Evolutionary conservation across 2,113 vertebrate species (phyloP).

Genomic region (Crotalus horridus): DNA sequence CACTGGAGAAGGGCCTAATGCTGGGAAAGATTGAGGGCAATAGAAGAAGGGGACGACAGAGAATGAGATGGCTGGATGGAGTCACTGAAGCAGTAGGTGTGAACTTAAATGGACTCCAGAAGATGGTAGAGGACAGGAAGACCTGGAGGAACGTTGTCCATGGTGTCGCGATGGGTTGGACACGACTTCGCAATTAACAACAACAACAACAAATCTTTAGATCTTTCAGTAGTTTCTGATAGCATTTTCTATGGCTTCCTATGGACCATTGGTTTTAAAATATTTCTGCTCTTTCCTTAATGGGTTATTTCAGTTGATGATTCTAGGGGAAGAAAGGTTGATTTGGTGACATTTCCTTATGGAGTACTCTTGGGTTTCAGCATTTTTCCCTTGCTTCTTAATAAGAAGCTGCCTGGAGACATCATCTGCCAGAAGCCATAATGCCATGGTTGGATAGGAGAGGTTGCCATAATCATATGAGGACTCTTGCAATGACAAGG

Average conservation of each 20-base stretch:
- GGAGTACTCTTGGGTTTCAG: background rate
- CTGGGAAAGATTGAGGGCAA: too few relatives aligned
- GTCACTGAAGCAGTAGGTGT: too few relatives aligned
- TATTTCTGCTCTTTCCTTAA: background rate
- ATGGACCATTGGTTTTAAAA: background rate
- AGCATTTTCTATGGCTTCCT: background rate
- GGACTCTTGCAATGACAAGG: background rate
- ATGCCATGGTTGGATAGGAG: background rate
- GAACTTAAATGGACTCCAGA: too few relatives aligned
- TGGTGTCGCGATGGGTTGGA: too few relatives aligned
- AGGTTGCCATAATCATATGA: background rate
- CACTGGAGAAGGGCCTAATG: too few relatives aligned
- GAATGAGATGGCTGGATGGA: too few relatives aligned
- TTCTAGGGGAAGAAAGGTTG: background rate
- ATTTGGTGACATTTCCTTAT: background rate
- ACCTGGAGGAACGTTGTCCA: too few relatives aligned
- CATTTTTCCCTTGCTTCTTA: background rate
- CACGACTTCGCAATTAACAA: too few relatives aligned
- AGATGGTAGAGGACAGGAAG: too few relatives aligned
- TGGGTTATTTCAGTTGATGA: background rate
- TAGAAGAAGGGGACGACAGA: too few relatives aligned
- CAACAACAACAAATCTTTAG: background rate
- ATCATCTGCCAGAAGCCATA: background rate
- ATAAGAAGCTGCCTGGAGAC: background rate
- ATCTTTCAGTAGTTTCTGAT: background rate